Percentiles rank a stretch among this genome's conserved stretches.
These are phyloP conservation scores for Podarcis cretensis DNA, from an alignment of 2,113 vertebrate genomes.

Conservation along the genomic window DNA sequence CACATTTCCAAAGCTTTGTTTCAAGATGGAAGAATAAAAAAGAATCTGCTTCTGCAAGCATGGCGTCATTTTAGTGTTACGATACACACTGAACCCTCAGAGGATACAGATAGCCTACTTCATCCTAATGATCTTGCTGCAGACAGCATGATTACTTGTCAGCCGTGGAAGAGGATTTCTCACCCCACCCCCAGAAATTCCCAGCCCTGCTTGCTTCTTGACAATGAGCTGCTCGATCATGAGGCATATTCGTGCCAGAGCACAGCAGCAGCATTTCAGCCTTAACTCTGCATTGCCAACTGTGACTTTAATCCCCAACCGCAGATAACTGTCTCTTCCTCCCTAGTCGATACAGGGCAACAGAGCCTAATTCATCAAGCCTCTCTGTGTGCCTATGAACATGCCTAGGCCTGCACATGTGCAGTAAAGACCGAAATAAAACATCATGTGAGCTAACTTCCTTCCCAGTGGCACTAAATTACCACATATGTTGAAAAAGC, in stretches of 20 bases:
- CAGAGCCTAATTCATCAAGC: neutral
- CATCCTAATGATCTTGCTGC: slow-evolving; percentile 6
- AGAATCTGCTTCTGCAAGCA: neutral
- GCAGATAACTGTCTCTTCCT: neutral
- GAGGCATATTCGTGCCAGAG: neutral
- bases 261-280: neutral
- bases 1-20: slow-evolving; percentile 4
- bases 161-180: slow-evolving; percentile 26
- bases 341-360: no score
- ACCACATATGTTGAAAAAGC: neutral
- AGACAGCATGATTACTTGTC: slow-evolving; percentile 23
- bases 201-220: neutral
- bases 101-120: neutral
- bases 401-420: no score
- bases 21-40: neutral
- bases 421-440: neutral
- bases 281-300: neutral
- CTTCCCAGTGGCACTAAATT: neutral
- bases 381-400: no score
- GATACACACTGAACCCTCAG: neutral
- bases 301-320: slow-evolving; percentile 25
- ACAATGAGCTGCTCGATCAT: neutral
- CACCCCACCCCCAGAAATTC: neutral
- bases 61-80: neutral
- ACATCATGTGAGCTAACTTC: neutral